phyloP scores from a whole-genome alignment of 2,113 vertebrate species.

The Sus scrofa region T2T-Sscrofa CM000819.6:80911501-80912000 shows the following conservation, averaged over 20 bases:
- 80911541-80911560: no score
- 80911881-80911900: not conserved
- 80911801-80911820: not conserved
- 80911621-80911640: not conserved
- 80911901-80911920: not conserved
- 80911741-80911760: not conserved
- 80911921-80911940: slow-evolving; percentile 1
- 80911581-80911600: not conserved
- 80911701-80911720: not conserved
- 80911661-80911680: slow-evolving; percentile 9
- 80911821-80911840: not conserved
- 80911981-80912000: not conserved
- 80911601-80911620: not conserved
- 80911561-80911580: not conserved
- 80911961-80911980: not conserved
- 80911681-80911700: not conserved
- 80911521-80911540: not conserved
- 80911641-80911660: not conserved
- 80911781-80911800: not conserved
- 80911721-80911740: not conserved
- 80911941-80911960: not conserved
- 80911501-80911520: not conserved
- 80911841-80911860: not conserved
- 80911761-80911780: slow-evolving; percentile 3
- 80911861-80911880: not conserved